phyloP scores from a whole-genome alignment of 2,797 vertebrate species.

The Steatocranus sp. region DNA sequence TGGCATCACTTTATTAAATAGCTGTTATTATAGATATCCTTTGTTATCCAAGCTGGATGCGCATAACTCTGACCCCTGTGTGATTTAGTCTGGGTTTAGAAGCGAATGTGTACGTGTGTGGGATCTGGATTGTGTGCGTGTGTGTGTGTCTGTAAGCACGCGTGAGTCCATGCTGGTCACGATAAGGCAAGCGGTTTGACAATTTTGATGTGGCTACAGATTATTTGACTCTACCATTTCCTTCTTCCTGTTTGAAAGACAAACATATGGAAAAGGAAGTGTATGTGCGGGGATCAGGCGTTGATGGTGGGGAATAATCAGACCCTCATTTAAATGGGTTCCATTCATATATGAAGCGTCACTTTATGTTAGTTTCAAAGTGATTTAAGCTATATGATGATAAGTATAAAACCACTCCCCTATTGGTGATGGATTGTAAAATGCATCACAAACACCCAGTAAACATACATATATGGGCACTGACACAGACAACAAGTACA shows the following conservation, averaged over 20 bases:
- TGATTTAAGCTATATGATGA: not conserved
- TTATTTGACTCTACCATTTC: constrained; percentile 15
- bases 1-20: not conserved
- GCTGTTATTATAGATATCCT: not conserved
- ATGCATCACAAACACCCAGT: not conserved
- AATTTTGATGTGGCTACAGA: constrained; percentile 3
- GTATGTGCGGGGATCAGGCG: not conserved
- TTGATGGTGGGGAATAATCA: not conserved
- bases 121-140: not conserved
- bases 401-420: not conserved
- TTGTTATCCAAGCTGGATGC: not conserved
- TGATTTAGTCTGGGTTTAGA: not conserved
- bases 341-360: not conserved
- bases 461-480: not conserved
- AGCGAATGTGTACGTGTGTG: not conserved
- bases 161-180: not conserved
- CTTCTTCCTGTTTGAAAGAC: constrained; percentile 23
- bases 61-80: not conserved
- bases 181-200: not conserved
- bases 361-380: not conserved
- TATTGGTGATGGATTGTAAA: not conserved
- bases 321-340: not conserved
- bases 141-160: not conserved
- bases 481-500: constrained; percentile 14
- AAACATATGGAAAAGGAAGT: not conserved